Evolutionary conservation across 2,113 vertebrate species (phyloP).

Genomic region (Corythornis cristatus): DNA sequence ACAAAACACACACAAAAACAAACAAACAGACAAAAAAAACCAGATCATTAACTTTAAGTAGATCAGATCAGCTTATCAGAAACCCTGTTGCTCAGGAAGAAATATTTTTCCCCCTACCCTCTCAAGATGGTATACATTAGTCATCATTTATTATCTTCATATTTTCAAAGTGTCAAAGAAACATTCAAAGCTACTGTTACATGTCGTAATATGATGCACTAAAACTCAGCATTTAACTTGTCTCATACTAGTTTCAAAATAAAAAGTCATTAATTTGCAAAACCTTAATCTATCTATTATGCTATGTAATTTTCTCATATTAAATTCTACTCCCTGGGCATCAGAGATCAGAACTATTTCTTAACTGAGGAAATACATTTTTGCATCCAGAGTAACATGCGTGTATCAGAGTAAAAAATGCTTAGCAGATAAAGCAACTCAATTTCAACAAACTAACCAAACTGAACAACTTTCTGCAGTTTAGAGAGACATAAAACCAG

Average conservation of each 20-base stretch:
- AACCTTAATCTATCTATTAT: neutral
- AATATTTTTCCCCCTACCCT: neutral
- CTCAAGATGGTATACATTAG: conserved; percentile 65
- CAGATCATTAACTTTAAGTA: neutral
- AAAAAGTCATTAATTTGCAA: neutral
- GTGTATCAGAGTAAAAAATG: neutral
- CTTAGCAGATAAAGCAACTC: neutral
- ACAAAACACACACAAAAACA: too few species aligned
- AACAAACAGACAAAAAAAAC: too few species aligned
- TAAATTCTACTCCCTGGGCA: neutral
- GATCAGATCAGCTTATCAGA: conserved; percentile 39
- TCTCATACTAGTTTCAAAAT: conserved; percentile 6
- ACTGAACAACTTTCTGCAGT: neutral
- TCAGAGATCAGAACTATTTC: neutral
- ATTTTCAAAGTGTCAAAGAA: conserved; percentile 55
- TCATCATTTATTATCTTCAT: conserved; percentile 68
- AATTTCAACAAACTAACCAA: neutral
- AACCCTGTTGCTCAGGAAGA: conserved; percentile 22
- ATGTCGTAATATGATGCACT: neutral
- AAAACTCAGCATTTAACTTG: neutral
- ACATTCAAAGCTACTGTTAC: conserved; percentile 43
- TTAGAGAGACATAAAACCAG: neutral
- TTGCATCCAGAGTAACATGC: neutral
- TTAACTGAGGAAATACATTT: neutral
- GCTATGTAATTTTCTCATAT: neutral